Conservation (phyloP, 2,797 vertebrate species). For the Calcarius lapponicus region DNA sequence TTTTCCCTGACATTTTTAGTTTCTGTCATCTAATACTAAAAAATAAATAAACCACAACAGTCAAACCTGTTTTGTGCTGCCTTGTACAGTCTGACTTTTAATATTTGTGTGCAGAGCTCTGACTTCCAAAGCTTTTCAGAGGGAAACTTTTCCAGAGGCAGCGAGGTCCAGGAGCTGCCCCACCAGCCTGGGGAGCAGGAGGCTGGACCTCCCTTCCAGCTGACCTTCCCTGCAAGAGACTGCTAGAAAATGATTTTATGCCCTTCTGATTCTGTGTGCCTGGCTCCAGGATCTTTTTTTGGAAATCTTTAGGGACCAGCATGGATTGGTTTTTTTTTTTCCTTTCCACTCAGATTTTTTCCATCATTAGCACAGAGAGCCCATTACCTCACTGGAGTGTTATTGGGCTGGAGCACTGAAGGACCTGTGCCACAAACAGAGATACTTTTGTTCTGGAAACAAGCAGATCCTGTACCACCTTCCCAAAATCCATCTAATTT, state of each 20-base stretch:
- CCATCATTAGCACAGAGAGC: neutral
- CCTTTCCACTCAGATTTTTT: neutral
- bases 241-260: neutral
- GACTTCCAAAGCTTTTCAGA: neutral
- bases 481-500: neutral
- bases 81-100: neutral
- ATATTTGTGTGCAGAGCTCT: neutral
- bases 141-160: neutral
- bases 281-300: neutral
- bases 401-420: neutral
- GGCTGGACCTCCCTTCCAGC: neutral
- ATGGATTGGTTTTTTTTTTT: neutral
- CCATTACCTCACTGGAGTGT: neutral
- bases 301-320: neutral
- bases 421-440: neutral
- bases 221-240: neutral
- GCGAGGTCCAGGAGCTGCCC: rapidly evolving
- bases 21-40: neutral
- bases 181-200: neutral
- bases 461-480: neutral
- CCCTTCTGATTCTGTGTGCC: rapidly evolving
- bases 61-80: neutral
- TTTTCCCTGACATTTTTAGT: conserved; percentile 27
- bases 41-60: neutral
- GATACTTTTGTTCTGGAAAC: neutral